Evolutionary conservation across 2,113 vertebrate species (phyloP).

Genomic region (Chloropsis cyanopogon): DNA sequence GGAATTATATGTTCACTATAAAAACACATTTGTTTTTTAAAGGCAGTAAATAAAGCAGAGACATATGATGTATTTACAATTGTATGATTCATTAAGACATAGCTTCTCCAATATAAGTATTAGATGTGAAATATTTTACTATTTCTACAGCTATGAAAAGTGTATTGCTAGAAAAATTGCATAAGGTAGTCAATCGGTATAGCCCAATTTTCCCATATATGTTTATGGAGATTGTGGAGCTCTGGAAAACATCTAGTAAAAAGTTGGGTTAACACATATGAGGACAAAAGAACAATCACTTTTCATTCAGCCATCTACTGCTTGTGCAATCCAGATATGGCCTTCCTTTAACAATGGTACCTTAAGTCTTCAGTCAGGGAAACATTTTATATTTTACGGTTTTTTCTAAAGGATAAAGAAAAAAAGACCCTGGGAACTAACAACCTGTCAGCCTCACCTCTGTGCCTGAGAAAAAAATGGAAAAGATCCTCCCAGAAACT

Average conservation of each 20-base stretch:
- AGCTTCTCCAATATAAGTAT: background rate
- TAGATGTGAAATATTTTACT: background rate
- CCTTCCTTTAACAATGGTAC: background rate
- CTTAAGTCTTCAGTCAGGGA: background rate
- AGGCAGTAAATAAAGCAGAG: background rate
- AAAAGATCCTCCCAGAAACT: background rate
- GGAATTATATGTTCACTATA: background rate
- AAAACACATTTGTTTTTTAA: background rate
- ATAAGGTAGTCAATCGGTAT: background rate
- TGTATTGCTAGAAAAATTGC: background rate
- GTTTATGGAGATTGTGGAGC: background rate
- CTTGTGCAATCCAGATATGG: background rate
- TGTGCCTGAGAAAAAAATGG: background rate
- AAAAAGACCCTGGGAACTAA: too few species aligned
- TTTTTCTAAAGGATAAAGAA: background rate
- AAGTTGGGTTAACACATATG: background rate
- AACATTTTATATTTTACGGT: background rate
- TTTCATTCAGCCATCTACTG: background rate
- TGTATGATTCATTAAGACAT: background rate
- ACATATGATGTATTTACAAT: background rate
- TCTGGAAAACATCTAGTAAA: background rate
- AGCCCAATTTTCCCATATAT: background rate
- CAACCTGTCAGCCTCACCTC: background rate
- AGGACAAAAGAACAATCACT: background rate
- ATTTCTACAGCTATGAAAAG: background rate